A percentile compares a stretch with the other conserved stretches of the same genome.
Evolutionary conservation across 2,888 invertebrate genomes (phyloP).

Genomic region (Agriopis aurantiaria): DNA sequence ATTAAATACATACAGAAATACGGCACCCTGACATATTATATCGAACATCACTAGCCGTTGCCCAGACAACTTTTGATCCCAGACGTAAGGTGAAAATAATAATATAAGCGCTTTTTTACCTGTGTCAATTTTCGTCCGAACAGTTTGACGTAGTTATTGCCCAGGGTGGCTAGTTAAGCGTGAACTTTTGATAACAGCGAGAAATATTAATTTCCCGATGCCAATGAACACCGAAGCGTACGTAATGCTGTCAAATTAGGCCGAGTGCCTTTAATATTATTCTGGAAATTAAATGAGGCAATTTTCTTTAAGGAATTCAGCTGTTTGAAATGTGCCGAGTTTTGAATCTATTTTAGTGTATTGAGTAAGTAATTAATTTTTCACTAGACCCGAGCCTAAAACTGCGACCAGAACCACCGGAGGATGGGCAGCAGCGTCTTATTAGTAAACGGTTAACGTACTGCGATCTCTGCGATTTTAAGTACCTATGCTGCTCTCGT

Average conservation of each 20-base stretch:
- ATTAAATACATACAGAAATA: neutral
- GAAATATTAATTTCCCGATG: slow-evolving; percentile 85
- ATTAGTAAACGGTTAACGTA: too few relatives aligned
- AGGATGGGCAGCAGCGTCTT: too few relatives aligned
- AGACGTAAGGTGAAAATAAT: slow-evolving; percentile 74
- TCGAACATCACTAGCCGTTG: slow-evolving; percentile 53
- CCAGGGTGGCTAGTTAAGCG: slow-evolving; percentile 83
- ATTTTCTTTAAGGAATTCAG: slow-evolving; percentile 43
- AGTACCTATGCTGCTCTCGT: too few relatives aligned
- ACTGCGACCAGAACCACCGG: too few relatives aligned
- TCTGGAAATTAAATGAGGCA: slow-evolving; percentile 72
- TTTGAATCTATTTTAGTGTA: neutral
- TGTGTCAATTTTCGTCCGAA: slow-evolving; percentile 74
- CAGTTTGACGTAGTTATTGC: slow-evolving; percentile 67
- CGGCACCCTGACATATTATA: too few relatives aligned
- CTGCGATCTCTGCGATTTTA: too few relatives aligned
- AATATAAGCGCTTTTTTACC: slow-evolving; percentile 84
- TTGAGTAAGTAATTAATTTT: neutral
- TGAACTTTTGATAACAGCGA: slow-evolving; percentile 84
- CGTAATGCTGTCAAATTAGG: slow-evolving; percentile 83
- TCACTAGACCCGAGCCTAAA: too few relatives aligned
- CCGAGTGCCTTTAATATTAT: slow-evolving; percentile 81
- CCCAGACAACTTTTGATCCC: slow-evolving; percentile 81
- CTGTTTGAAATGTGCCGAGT: slow-evolving; percentile 14
- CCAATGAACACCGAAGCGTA: slow-evolving; percentile 79